Percentiles rank a stretch among this genome's conserved stretches.
These are phyloP conservation scores for Mola mola DNA, from an alignment of 2,113 vertebrate genomes.

Conservation along the genomic window DNA sequence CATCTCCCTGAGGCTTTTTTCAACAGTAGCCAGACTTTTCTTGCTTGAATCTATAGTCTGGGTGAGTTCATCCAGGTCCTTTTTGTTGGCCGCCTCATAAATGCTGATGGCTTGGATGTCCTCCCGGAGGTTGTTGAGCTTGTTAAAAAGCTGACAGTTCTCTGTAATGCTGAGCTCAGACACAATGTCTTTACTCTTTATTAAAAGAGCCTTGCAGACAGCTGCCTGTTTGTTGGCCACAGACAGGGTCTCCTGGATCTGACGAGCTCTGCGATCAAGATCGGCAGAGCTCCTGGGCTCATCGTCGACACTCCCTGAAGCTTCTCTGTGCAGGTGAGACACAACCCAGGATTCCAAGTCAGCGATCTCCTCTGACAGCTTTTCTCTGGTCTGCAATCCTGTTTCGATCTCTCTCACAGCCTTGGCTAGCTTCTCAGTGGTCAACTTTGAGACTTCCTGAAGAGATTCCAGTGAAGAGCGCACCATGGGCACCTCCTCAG, in stretches of 20 bases:
- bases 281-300: slow-evolving; percentile 64
- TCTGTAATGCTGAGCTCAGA: slow-evolving; percentile 85
- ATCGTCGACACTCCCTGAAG: slow-evolving; percentile 27
- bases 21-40: slow-evolving; percentile 71
- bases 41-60: slow-evolving; percentile 71
- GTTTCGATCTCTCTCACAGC: slow-evolving; percentile 84
- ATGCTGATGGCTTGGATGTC: slow-evolving; percentile 78
- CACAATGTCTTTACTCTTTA: slow-evolving; percentile 76
- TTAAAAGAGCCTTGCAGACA: slow-evolving; percentile 78
- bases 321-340: slow-evolving; percentile 64
- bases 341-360: slow-evolving; percentile 83
- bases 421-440: slow-evolving; percentile 79
- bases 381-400: slow-evolving; percentile 85
- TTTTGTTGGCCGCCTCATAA: slow-evolving; percentile 78
- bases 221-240: slow-evolving; percentile 80
- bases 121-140: slow-evolving; percentile 82
- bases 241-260: slow-evolving; percentile 76
- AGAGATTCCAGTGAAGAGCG: slow-evolving; percentile 78
- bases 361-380: slow-evolving; percentile 81
- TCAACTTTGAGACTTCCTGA: slow-evolving; percentile 81
- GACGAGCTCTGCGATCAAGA: slow-evolving; percentile 61
- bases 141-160: slow-evolving; percentile 83
- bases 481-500: slow-evolving; percentile 80
- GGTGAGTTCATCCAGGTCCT: slow-evolving; percentile 77
- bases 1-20: slow-evolving; percentile 78